These are phyloP conservation scores for Oceanites oceanicus DNA, from an alignment of 2,113 vertebrate species.

Conservation along the genomic window DNA sequence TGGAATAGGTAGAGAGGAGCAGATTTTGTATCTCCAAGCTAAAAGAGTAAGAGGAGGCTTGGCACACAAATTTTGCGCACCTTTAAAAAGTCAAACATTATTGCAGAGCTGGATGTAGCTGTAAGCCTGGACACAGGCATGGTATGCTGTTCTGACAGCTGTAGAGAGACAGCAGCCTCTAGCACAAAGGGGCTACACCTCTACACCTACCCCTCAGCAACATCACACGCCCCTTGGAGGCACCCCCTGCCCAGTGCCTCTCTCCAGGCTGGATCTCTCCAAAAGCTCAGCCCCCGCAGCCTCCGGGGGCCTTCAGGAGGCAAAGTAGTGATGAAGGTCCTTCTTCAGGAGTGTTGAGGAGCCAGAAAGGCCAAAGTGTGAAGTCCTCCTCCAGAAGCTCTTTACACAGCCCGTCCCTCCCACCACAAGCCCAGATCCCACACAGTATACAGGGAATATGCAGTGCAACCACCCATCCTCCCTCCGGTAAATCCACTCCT, in stretches of 20 bases:
- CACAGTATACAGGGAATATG: not conserved
- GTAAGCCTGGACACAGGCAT: not conserved
- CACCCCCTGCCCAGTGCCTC: not conserved
- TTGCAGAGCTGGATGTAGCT: not conserved
- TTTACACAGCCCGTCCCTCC: not conserved
- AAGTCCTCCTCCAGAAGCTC: not conserved
- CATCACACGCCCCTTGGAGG: not conserved
- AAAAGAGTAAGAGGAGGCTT: not conserved
- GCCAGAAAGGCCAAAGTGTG: not conserved
- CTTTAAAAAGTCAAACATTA: not conserved
- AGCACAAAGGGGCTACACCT: not conserved
- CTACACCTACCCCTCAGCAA: not conserved
- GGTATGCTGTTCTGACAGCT: not conserved
- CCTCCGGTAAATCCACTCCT: not conserved
- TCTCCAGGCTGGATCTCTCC: not conserved
- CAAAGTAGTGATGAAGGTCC: not conserved
- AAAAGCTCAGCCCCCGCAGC: not conserved
- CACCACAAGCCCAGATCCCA: rapidly evolving
- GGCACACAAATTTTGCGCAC: not conserved
- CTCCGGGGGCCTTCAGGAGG: not conserved
- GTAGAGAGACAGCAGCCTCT: not conserved
- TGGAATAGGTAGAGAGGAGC: not conserved
- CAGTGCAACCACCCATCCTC: not conserved
- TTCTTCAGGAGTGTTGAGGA: not conserved
- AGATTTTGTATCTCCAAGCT: not conserved